Evolutionary conservation across 2,888 invertebrate genomes (phyloP).

Genomic region (Andrena praecox): DNA sequence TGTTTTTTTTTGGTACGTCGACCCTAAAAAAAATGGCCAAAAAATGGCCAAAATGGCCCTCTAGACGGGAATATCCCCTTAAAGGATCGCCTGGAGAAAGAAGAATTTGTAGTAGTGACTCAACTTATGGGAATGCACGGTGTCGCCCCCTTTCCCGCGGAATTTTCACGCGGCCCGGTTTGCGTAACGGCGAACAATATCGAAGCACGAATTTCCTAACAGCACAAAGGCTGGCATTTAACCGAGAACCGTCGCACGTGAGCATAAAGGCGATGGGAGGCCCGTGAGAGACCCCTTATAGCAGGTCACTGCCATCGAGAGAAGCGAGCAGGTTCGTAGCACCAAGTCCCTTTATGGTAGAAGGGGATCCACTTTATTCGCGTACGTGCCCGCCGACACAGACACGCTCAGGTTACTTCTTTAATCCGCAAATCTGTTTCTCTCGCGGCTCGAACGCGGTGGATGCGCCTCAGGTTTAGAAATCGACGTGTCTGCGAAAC

Average conservation of each 20-base stretch:
- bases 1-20: too few relatives aligned
- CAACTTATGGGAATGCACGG: not conserved
- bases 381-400: conserved; percentile 41
- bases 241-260: conserved; percentile 61
- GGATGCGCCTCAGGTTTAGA: not conserved
- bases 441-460: conserved; percentile 36
- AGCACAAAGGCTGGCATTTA: conserved; percentile 65
- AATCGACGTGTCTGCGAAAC: conserved; percentile 8
- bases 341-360: conserved; percentile 76
- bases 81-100: not conserved
- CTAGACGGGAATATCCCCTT: not conserved
- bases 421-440: conserved; percentile 54
- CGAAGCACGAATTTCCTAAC: conserved; percentile 39
- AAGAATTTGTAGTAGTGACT: not conserved
- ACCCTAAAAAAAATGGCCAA: too few relatives aligned
- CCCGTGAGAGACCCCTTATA: conserved; percentile 61
- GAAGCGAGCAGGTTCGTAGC: conserved; percentile 74
- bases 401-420: conserved; percentile 33
- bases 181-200: conserved; percentile 38
- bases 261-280: conserved; percentile 54
- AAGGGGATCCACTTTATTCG: conserved; percentile 68
- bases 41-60: not conserved
- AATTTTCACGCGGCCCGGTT: conserved; percentile 29
- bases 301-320: conserved; percentile 79
- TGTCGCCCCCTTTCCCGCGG: not conserved